A percentile compares a stretch with the other conserved stretches of the same genome.
phyloP scores from a whole-genome alignment of 1,140 invertebrate genomes.

The Saccostrea echinata region DNA sequence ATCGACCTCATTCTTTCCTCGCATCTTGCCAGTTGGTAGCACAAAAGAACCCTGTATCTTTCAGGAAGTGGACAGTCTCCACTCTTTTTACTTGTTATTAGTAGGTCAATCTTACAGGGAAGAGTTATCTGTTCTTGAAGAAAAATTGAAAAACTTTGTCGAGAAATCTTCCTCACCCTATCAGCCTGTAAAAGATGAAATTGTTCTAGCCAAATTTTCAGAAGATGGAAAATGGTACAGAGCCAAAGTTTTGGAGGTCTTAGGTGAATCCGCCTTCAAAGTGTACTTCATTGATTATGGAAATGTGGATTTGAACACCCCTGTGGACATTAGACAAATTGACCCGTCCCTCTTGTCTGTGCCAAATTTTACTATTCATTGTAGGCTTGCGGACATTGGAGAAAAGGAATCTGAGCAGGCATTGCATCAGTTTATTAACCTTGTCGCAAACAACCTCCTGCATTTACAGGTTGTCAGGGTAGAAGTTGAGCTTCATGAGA shows the following conservation, averaged over 20 bases:
- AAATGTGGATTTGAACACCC: constrained; percentile 42
- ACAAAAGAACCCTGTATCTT: not conserved
- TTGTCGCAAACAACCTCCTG: not conserved
- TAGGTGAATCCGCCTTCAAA: constrained; percentile 11
- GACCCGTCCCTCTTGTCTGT: not conserved
- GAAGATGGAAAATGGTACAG: constrained; percentile 54
- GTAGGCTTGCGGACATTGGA: constrained; percentile 29
- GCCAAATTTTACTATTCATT: constrained; percentile 43
- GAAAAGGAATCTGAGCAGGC: not conserved
- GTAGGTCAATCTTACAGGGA: not conserved
- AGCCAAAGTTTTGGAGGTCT: constrained; percentile 52
- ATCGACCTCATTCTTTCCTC: not conserved
- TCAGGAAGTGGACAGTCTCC: constrained; percentile 7
- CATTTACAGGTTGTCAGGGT: constrained; percentile 24
- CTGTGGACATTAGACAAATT: constrained; percentile 31
- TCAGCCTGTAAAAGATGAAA: constrained; percentile 46
- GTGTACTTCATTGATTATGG: constrained; percentile 62
- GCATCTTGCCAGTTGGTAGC: not conserved
- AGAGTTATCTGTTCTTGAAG: not conserved
- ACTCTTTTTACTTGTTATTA: constrained; percentile 12
- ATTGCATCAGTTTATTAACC: not conserved
- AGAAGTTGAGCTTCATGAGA: constrained; percentile 15
- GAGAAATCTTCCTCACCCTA: not conserved
- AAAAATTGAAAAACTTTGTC: constrained; percentile 1
- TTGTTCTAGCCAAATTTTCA: constrained; percentile 54